Evolutionary conservation across 2,888 invertebrate genomes (phyloP), one percentile per base, ranked within the genome.

Genomic region (Diachrysia chrysitis): DNA sequence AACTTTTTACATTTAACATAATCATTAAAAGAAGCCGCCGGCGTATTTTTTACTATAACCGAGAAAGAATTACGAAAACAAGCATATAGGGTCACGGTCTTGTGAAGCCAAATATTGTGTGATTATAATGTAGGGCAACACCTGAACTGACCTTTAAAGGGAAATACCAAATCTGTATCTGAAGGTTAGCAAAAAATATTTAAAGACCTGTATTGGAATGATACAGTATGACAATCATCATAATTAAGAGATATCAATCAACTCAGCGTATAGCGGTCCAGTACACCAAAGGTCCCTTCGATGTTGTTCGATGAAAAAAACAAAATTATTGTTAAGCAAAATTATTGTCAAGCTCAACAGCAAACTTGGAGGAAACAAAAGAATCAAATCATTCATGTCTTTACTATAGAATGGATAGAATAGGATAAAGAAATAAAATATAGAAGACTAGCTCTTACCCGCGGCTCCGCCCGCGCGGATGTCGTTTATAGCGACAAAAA

Each of bases 71-170:
- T 14, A 37, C 4, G n/a, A 16, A 42, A 42, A n/a, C n/a, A 42
- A 51, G 48, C n/a, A n/a, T 51, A 51, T 51, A 21, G 19, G 48
- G 48, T 51, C 48, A 51, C 12, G 48, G 48, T 51, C 48, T 51
- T 21, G 4, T 42, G 3, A 16, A 51, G 21, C 12, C 6, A 12
- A 51, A 14, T 51, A 51, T 21, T 21, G 21, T 51, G 21, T 48
- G 42, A 10, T 51, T 10, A 51, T 21, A 21, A 51, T 51, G 48
- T 51, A 51, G 48, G 48, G 48, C 48, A 17, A 17, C n/a, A 51
- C 19, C 19, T 51, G 48, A 51, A 19, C 48, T 51, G 48, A 51
- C 48, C 48, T 51, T 51, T 21, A 51, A 32, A 17, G 48, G 48
- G 19, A 19, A 19, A 51, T 51, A 21, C 19, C 21, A 21, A 19